These are phyloP conservation scores for Homarus gammarus DNA, from an alignment of 2,888 invertebrate genomes.

Conservation along the genomic window DNA sequence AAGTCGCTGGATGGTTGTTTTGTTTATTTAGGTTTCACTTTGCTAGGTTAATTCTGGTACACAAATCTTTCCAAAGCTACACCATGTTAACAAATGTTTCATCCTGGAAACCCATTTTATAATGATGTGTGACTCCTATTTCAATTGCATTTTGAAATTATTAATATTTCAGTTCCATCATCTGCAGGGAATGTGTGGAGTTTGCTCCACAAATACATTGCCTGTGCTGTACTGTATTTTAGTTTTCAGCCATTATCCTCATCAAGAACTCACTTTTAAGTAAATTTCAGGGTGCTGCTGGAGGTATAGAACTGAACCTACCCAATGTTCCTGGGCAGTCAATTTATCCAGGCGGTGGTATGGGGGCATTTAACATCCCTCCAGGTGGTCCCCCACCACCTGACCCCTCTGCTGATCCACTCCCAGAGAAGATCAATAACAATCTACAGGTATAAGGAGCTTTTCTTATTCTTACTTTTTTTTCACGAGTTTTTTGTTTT, in stretches of 20 bases:
- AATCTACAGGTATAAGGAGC: conserved; percentile 56
- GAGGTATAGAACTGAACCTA: conserved; percentile 58
- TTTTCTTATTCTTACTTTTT: background rate
- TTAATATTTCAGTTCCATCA: too few relatives aligned
- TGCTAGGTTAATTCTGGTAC: too few relatives aligned
- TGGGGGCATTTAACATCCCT: conserved; percentile 38
- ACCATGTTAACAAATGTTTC: too few relatives aligned
- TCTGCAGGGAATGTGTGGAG: too few relatives aligned
- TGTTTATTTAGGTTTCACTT: too few relatives aligned
- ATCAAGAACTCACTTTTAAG: too few relatives aligned
- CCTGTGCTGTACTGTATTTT: background rate
- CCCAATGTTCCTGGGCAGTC: conserved; percentile 72
- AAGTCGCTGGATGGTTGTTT: too few relatives aligned
- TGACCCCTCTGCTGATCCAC: conserved; percentile 55
- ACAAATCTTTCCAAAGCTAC: too few relatives aligned
- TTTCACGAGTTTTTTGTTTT: background rate
- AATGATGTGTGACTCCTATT: too few relatives aligned
- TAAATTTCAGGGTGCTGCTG: conserved; percentile 27
- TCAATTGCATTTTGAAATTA: too few relatives aligned
- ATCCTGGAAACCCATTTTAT: too few relatives aligned
- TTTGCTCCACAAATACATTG: too few relatives aligned
- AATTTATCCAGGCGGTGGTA: conserved; percentile 19
- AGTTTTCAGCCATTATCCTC: background rate
- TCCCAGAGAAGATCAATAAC: conserved; percentile 56
- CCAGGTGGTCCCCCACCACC: conserved; percentile 69